Conservation (phyloP, 2,888 invertebrate species). For the Mellilla xanthometata region DNA sequence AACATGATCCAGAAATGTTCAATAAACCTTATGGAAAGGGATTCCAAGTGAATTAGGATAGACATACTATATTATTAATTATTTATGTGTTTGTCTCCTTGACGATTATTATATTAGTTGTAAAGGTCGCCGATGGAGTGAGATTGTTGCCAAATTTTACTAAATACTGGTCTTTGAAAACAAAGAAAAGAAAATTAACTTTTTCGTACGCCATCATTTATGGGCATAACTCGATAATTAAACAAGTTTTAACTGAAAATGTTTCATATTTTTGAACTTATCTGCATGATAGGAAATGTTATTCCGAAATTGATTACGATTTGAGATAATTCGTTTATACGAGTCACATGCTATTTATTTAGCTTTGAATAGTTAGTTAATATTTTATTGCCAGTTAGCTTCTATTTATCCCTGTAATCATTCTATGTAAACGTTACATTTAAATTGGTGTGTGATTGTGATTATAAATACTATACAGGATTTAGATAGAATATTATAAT, state of each 20-base stretch:
- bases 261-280: no score
- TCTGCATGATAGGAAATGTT: no score
- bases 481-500: slow-evolving; percentile 52
- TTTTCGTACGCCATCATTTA: no score
- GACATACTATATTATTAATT: not conserved
- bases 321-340: no score
- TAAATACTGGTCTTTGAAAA: slow-evolving; percentile 32
- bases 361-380: slow-evolving; percentile 22
- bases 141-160: slow-evolving; percentile 63
- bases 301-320: no score
- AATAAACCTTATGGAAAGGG: no score
- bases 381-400: slow-evolving; percentile 38
- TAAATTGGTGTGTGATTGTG: slow-evolving; percentile 46
- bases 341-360: slow-evolving; percentile 5
- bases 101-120: slow-evolving; percentile 18
- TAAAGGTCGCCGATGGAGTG: slow-evolving; percentile 35
- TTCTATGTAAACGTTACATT: slow-evolving; percentile 12
- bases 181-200: no score
- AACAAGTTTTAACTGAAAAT: no score
- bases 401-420: slow-evolving; percentile 27
- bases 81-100: slow-evolving; percentile 29
- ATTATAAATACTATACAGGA: slow-evolving; percentile 41
- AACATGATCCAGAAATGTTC: no score
- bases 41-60: not conserved
- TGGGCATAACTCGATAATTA: no score